Conservation (phyloP, 1,140 invertebrate genomes). For the Zaprionus lachaisei region DNA sequence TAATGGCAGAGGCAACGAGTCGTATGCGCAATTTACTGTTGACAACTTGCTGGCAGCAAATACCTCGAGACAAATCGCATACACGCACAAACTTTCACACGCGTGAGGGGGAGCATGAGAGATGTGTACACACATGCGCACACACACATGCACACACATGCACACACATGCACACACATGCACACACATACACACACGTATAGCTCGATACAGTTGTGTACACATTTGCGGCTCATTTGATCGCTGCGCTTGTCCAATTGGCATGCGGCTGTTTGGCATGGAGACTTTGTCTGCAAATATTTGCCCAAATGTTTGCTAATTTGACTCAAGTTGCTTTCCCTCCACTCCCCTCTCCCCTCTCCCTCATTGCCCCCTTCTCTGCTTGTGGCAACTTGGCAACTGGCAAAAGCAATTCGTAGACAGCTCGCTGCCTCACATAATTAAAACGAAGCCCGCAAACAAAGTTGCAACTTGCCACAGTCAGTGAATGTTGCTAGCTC, state of each 20-base stretch:
- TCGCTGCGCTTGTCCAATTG: constrained; percentile 72
- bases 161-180: constrained; percentile 6
- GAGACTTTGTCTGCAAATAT: constrained; percentile 70
- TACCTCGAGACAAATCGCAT: constrained; percentile 20
- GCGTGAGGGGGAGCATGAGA: neutral
- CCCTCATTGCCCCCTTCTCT: neutral
- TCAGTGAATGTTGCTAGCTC: neutral
- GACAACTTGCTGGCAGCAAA: constrained; percentile 11
- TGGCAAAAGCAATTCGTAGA: constrained; percentile 18
- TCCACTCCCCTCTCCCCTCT: neutral
- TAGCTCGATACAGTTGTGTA: constrained; percentile 53
- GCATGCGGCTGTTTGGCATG: constrained; percentile 39
- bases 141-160: neutral
- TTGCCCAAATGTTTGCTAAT: constrained; percentile 71
- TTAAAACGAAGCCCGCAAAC: constrained; percentile 6
- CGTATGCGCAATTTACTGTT: constrained; percentile 7
- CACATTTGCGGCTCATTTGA: constrained; percentile 80
- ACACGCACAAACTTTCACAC: neutral
- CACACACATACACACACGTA: neutral
- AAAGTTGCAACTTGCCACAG: constrained; percentile 5
- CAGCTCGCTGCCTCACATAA: constrained; percentile 9
- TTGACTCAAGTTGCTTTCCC: constrained; percentile 58
- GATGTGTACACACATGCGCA: constrained; percentile 12
- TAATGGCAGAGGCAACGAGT: neutral
- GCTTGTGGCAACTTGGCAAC: constrained; percentile 5